Evolutionary conservation across 1,140 invertebrate genomes (phyloP).

Genomic region (Cephus cinctus): DNA sequence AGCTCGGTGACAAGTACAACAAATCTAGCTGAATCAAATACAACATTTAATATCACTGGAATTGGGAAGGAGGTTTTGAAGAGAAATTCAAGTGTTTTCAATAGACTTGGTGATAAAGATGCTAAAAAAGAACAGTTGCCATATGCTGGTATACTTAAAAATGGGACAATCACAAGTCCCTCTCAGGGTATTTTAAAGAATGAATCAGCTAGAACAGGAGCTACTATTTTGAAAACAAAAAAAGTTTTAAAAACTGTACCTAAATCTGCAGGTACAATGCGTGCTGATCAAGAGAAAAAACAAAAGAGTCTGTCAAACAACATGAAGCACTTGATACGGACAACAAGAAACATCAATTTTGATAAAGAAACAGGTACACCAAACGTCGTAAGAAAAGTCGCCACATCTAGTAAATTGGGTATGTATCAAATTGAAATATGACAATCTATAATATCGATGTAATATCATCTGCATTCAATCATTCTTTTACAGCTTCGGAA

Average conservation of each 20-base stretch:
- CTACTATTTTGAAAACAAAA: conserved; percentile 30
- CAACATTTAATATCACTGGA: conserved; percentile 50
- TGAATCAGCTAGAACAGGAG: conserved; percentile 15
- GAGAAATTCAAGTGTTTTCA: conserved; percentile 47
- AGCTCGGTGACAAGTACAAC: conserved; percentile 54
- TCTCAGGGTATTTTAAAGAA: conserved; percentile 44
- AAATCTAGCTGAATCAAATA: conserved; percentile 34
- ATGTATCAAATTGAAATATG: conserved; percentile 11
- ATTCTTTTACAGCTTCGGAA: conserved; percentile 46
- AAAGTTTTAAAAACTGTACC: conserved; percentile 16
- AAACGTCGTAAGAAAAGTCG: conserved; percentile 18
- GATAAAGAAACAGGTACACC: conserved; percentile 10
- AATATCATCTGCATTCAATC: too few species aligned
- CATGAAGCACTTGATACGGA: conserved; percentile 34
- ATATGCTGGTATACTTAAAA: conserved; percentile 35
- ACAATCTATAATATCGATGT: too few species aligned
- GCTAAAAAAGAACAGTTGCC: conserved; percentile 32
- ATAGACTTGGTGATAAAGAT: conserved; percentile 49
- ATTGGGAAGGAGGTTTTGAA: conserved; percentile 44
- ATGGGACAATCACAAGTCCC: conserved; percentile 23
- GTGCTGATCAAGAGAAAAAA: conserved; percentile 50
- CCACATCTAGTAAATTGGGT: conserved; percentile 45
- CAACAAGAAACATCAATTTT: conserved; percentile 30
- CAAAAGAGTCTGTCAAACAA: conserved; percentile 33
- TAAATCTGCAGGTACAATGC: conserved; percentile 45